phyloP scores from a whole-genome alignment of 1,140 invertebrate genomes.

The Calosoma granatense region DNA sequence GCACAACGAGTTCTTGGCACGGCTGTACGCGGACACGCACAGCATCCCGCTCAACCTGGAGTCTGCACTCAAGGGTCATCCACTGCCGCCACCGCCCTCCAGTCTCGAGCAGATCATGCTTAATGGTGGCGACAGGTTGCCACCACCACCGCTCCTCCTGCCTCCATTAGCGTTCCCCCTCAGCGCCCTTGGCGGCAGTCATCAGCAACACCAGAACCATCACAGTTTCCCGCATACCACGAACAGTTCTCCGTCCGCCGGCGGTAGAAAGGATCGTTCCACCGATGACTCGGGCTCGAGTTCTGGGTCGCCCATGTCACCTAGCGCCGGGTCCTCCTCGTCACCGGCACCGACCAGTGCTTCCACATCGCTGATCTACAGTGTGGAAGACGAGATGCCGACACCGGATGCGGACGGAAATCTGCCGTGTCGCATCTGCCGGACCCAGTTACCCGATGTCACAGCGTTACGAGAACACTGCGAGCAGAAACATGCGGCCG shows the following conservation, averaged over 20 bases:
- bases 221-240: conserved; percentile 31
- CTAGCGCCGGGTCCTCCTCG: conserved; percentile 12
- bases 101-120: conserved; percentile 33
- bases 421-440: conserved; percentile 55
- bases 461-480: conserved; percentile 54
- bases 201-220: conserved; percentile 18
- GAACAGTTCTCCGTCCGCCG: conserved; percentile 29
- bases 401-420: conserved; percentile 47
- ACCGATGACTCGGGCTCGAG: conserved; percentile 28
- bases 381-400: conserved; percentile 45
- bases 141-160: conserved; percentile 37
- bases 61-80: conserved; percentile 39
- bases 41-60: conserved; percentile 44
- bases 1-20: conserved; percentile 69
- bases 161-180: conserved; percentile 37
- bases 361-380: conserved; percentile 33
- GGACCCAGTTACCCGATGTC: conserved; percentile 47
- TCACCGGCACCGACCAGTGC: conserved; percentile 20
- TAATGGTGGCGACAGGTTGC: conserved; percentile 37
- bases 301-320: conserved; percentile 32
- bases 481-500: conserved; percentile 53
- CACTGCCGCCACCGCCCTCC: conserved; percentile 29
- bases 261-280: conserved; percentile 28
- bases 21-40: conserved; percentile 66
- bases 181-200: conserved; percentile 31